Evolutionary conservation across 2,888 invertebrate genomes (phyloP).

Genomic region (Eupithecia exiguata): DNA sequence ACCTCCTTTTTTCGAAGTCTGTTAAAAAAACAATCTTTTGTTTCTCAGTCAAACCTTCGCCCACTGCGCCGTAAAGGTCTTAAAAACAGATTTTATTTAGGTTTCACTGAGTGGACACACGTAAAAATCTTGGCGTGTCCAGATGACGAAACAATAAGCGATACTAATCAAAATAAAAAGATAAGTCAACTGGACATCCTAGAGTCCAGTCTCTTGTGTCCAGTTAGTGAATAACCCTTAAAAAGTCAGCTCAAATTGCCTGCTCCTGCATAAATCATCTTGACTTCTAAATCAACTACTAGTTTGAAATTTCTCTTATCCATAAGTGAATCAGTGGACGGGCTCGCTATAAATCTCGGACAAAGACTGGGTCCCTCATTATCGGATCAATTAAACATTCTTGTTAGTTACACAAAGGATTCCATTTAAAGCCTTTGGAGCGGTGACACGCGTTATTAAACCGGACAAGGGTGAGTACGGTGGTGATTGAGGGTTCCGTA

Average conservation of each 20-base stretch:
- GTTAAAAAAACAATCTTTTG: neutral
- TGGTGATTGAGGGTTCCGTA: neutral
- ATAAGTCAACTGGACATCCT: too few relatives aligned
- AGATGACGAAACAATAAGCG: too few relatives aligned
- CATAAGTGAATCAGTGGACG: slow-evolving; percentile 6
- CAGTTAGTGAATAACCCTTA: too few relatives aligned
- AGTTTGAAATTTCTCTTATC: neutral
- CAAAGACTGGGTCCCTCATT: slow-evolving; percentile 15
- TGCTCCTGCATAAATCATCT: neutral
- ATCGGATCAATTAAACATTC: slow-evolving; percentile 32
- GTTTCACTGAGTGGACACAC: too few relatives aligned
- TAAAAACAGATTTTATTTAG: too few relatives aligned
- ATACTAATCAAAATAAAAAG: too few relatives aligned
- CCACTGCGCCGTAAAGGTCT: neutral
- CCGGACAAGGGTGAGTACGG: slow-evolving; percentile 7
- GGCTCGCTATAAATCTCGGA: slow-evolving; percentile 11
- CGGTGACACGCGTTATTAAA: slow-evolving; percentile 12
- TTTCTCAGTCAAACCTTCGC: neutral
- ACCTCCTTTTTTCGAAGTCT: too few relatives aligned
- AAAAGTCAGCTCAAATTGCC: neutral
- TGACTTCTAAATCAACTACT: neutral
- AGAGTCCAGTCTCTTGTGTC: too few relatives aligned
- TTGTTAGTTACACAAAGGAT: slow-evolving; percentile 29
- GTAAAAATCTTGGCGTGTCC: too few relatives aligned
- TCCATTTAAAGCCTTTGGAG: slow-evolving; percentile 5